Base-by-base conservation (phyloP, 1,140 invertebrate genomes). In the Maniola jurtina region DNA sequence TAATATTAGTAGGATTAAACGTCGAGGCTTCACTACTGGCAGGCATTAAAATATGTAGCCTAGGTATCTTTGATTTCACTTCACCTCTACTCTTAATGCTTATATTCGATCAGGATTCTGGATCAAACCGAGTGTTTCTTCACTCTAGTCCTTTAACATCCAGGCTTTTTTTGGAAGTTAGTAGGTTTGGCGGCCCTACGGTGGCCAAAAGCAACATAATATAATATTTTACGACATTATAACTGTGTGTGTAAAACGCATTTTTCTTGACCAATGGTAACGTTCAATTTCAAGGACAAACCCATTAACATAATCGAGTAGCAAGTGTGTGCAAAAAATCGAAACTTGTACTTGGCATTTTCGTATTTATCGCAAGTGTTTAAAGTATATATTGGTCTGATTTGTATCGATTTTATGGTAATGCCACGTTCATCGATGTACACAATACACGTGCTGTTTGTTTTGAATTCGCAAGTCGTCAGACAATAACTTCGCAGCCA, bases 261-360 rank as follows among this genome's bases (percentile, higher is more conserved):
- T 14, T 38, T 59, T 34, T 61, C 50, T 59, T 61, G 55, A 69
- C 64, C 67, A 61, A 69, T 69, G 33, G 45, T 52, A 40, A 35
- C 52, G 36, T 61, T 59, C 35, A n/a, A 10, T 35, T 42, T 63
- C 70, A 75, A 77, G 76, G 73, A 70, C 71, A 55, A 48, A n/a
- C 16, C 16, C 36, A 10, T 56, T 64, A 61, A 45, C 47, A 61
- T 55, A 34, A 25, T 57, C n/a, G n/a, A 6, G 33, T 14, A 6
- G 58, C 13, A 36, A 16, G 61, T 62, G 61, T 62, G 61, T 62
- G 52, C 38, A 47, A 52, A 45, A 25, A 42, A 35, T 15, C 14
- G 57, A 54, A 67, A 57, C n/a, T 62, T 38, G 7, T 58, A 59
- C 63, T 65, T 52, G 55, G 52, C 38, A 71, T 61, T 67, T 67